Conservation (phyloP, 2,888 invertebrate species). For the Philhelius pedissequus region DNA sequence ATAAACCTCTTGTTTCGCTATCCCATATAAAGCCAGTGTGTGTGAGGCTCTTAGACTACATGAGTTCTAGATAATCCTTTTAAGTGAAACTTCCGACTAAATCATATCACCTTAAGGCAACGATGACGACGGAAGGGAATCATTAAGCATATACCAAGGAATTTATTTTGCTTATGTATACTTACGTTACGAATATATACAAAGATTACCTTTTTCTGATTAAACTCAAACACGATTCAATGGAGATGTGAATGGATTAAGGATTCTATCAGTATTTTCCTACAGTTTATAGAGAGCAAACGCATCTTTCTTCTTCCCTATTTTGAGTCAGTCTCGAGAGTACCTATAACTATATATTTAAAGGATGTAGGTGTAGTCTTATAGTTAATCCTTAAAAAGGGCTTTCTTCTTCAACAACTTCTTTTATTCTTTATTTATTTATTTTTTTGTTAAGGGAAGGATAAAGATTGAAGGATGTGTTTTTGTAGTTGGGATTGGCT, state of each 20-base stretch:
- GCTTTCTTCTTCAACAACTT: background rate
- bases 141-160: slow-evolving; percentile 27
- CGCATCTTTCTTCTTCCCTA: background rate
- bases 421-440: background rate
- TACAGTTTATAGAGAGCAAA: background rate
- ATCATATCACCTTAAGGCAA: slow-evolving; percentile 27
- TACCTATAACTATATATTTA: too few relatives aligned
- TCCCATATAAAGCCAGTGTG: slow-evolving; percentile 1
- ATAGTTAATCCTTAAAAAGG: background rate
- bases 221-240: slow-evolving; percentile 42
- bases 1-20: slow-evolving; percentile 23
- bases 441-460: background rate
- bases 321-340: background rate
- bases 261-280: background rate
- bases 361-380: too few relatives aligned
- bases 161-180: background rate
- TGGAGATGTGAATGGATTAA: slow-evolving; percentile 48
- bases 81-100: slow-evolving; percentile 37
- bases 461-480: background rate
- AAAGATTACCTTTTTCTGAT: background rate
- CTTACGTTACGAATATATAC: background rate
- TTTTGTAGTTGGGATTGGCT: background rate
- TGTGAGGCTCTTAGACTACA: background rate
- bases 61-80: slow-evolving; percentile 11
- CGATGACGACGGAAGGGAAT: slow-evolving; percentile 8